Evolutionary conservation across 2,888 invertebrate genomes (phyloP), one percentile per base, ranked within the genome.

Genomic region (Hirtodrosophila histrioides): DNA sequence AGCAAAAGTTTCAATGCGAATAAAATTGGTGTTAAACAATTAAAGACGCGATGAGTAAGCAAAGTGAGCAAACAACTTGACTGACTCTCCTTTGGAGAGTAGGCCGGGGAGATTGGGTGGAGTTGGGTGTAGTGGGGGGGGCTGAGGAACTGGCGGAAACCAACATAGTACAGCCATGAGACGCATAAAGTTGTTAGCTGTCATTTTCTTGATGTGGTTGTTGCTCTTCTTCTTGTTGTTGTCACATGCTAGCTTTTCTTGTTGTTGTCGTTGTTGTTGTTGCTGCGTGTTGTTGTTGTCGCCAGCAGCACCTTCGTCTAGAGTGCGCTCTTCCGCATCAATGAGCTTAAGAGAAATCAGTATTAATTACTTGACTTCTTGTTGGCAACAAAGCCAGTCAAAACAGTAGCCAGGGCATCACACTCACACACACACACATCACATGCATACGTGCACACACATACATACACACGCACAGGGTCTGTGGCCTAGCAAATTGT

Each of bases 321-420:
- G 69, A 62, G 76, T 70, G 64, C 75, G 63, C 53, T 72, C 61
- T 82, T 85, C 69, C 86, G 86, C 84, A 67, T 67, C 74, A 62
- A 60, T 69, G 69, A 51, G 60, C 76, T 49, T 41, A 36, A 55
- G 53, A 74, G 64, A 67, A 87, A 83, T 83, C 86, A 69, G 86
- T 87, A 77, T 83, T 83, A 83, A 83, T 83, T 83, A 83, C 83
- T 78, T 65, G 84, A 77, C 77, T 70, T 70, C 63, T 67, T 69
- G 71, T 68, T 63, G 58, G 43, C 56, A 44, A 40, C 48, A 75
- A 56, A 58, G 53, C 36, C 51, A 46, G 46, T 36, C 69, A 46
- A 74, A 63, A 46, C 27, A 57, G 31, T 33, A 56, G 51, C 54
- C 39, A 40, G 40, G 57, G 41, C 61, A 70, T 54, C 53, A 51